Percentiles rank a stretch among this genome's conserved stretches.
These are phyloP conservation scores for Anagyrus pseudococci DNA, from an alignment of 2,888 invertebrate species.

Conservation along the genomic window DNA sequence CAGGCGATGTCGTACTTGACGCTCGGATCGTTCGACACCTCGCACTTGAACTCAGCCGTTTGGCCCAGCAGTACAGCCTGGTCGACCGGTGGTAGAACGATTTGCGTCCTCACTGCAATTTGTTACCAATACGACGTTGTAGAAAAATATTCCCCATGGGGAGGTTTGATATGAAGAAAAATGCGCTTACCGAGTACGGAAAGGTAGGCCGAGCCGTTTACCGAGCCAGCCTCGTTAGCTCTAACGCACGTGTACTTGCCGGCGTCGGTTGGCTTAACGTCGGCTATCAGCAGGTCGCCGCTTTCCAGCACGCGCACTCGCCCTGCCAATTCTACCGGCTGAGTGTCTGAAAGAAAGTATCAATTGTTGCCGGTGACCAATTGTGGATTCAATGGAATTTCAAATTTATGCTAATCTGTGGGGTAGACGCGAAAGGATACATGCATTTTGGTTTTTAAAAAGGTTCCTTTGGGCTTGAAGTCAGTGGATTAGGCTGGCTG, in stretches of 20 bases:
- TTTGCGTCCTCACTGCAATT: conserved; percentile 84
- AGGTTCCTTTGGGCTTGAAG: too few species aligned
- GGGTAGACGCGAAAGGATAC: too few species aligned
- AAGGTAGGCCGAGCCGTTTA: conserved; percentile 82
- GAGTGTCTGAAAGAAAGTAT: conserved; percentile 63
- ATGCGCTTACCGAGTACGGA: conserved; percentile 76
- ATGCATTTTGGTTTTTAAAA: too few species aligned
- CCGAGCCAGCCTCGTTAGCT: conserved; percentile 87
- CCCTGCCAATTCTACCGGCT: conserved; percentile 72
- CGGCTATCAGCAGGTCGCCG: conserved; percentile 87
- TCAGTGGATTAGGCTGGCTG: too few species aligned
- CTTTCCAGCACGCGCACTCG: conserved; percentile 85
- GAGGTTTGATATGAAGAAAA: conserved; percentile 18
- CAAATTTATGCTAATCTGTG: neutral
- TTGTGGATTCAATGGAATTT: neutral
- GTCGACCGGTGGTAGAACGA: conserved; percentile 91
- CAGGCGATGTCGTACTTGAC: conserved; percentile 87
- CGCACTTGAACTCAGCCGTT: conserved; percentile 92
- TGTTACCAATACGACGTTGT: neutral
- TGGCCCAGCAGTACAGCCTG: conserved; percentile 90
- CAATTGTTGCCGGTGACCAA: neutral
- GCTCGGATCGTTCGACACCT: conserved; percentile 89
- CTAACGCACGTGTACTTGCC: conserved; percentile 90
- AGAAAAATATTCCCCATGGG: conserved; percentile 1
- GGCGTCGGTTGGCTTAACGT: conserved; percentile 81